phyloP scores from a whole-genome alignment of 2,113 vertebrate genomes.

The Nerophis ophidion region DNA sequence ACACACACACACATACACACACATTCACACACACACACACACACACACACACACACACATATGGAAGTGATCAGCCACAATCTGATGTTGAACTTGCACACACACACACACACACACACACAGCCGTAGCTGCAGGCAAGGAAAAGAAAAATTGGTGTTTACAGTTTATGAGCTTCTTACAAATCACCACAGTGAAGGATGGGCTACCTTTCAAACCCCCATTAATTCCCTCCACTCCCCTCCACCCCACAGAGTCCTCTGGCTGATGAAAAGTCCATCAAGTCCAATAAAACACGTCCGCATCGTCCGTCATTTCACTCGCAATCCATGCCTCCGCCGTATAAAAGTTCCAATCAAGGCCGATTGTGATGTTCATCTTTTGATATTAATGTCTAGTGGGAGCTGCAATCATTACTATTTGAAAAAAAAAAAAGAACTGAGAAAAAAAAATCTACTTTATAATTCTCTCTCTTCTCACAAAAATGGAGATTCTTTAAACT shows the following conservation, averaged over 20 bases:
- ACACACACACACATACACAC: slow-evolving; percentile 19
- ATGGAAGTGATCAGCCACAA: slow-evolving; percentile 56
- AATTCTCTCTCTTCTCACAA: background rate
- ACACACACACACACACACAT: background rate
- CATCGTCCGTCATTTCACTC: slow-evolving; percentile 32
- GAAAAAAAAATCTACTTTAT: slow-evolving; percentile 3
- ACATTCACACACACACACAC: slow-evolving; percentile 13
- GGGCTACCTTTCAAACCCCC: slow-evolving; percentile 14
- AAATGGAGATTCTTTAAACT: background rate
- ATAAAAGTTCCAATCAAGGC: slow-evolving; percentile 12
- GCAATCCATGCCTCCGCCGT: slow-evolving; percentile 16
- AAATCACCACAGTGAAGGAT: slow-evolving; percentile 35
- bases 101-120: slow-evolving; percentile 19
- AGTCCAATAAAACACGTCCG: slow-evolving; percentile 38
- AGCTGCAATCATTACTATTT: slow-evolving; percentile 15
- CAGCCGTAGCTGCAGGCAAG: slow-evolving; percentile 4
- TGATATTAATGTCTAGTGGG: slow-evolving; percentile 13
- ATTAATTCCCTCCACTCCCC: slow-evolving; percentile 25
- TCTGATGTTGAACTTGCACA: slow-evolving; percentile 28
- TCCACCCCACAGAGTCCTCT: slow-evolving; percentile 4
- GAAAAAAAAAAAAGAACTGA: slow-evolving; percentile 2
- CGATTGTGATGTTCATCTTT: slow-evolving; percentile 22
- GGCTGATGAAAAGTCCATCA: slow-evolving; percentile 33
- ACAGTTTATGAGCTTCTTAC: slow-evolving; percentile 33
- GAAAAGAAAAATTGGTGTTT: slow-evolving; percentile 23